Percentiles rank a stretch among this genome's conserved stretches.
phyloP scores from a whole-genome alignment of 2,113 vertebrate species.

The Genyomyrus donnyi region DNA sequence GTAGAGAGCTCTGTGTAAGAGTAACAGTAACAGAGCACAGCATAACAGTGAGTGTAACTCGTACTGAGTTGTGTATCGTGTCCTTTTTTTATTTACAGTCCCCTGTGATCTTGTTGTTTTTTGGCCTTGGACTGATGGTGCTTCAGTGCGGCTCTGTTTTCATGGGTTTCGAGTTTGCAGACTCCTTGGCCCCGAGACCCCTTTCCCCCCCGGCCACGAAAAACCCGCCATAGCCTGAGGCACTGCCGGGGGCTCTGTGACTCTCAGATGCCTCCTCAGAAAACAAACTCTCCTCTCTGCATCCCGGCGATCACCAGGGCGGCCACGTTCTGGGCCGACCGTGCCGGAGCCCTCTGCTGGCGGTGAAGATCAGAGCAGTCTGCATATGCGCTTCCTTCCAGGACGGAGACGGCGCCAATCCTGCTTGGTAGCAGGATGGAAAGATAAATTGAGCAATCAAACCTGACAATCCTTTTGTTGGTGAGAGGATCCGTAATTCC shows the following conservation, averaged over 20 bases:
- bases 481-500: slow-evolving; percentile 37
- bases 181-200: not conserved
- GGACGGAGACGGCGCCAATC: slow-evolving; percentile 4
- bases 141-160: not conserved
- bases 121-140: not conserved
- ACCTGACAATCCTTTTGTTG: slow-evolving; percentile 41
- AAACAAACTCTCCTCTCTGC: slow-evolving; percentile 25
- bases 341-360: slow-evolving; percentile 5
- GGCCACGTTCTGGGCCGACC: slow-evolving; percentile 20
- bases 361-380: slow-evolving; percentile 16
- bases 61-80: not conserved
- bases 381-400: slow-evolving; percentile 1
- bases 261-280: slow-evolving; percentile 31
- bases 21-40: not conserved
- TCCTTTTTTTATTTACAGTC: not conserved
- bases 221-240: slow-evolving; percentile 24
- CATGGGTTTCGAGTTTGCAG: not conserved
- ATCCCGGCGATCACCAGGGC: slow-evolving; percentile 23
- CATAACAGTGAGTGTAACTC: not conserved
- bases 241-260: slow-evolving; percentile 25
- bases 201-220: not conserved
- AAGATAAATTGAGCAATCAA: slow-evolving; percentile 48
- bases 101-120: not conserved
- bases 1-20: not conserved
- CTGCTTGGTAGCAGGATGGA: not conserved